Evolutionary conservation across 2,888 invertebrate species (phyloP).

Genomic region (Liodrosophila aerea): DNA sequence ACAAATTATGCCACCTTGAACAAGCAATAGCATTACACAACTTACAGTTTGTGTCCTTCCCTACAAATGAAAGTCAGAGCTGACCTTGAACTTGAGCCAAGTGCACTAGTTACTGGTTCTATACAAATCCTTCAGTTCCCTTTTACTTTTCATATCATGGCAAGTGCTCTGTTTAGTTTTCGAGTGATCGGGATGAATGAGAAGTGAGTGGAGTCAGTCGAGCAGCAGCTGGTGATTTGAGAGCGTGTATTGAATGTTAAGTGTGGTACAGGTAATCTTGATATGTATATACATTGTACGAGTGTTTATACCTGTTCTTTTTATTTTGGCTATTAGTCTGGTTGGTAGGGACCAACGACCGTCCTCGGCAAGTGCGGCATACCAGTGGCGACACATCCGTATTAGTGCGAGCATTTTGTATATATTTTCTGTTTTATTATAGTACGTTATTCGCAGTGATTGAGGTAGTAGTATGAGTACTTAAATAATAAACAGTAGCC

Average conservation of each 20-base stretch:
- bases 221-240: slow-evolving; percentile 8
- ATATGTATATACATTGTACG: slow-evolving; percentile 19
- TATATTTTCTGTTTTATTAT: slow-evolving; percentile 27
- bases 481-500: slow-evolving; percentile 43
- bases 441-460: slow-evolving; percentile 10
- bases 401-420: slow-evolving; percentile 22
- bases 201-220: slow-evolving; percentile 37
- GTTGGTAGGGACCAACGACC: slow-evolving; percentile 63
- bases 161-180: slow-evolving; percentile 16
- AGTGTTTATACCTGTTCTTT: slow-evolving; percentile 15
- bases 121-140: slow-evolving; percentile 28
- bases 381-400: slow-evolving; percentile 60
- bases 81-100: slow-evolving; percentile 62
- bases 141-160: slow-evolving; percentile 44
- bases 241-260: slow-evolving; percentile 57
- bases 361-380: slow-evolving; percentile 62
- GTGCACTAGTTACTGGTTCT: slow-evolving; percentile 25
- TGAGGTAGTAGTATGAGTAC: slow-evolving; percentile 8
- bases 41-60: too few species aligned
- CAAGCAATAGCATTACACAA: too few species aligned
- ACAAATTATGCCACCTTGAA: too few species aligned
- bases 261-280: slow-evolving; percentile 16
- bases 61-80: too few species aligned
- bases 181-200: slow-evolving; percentile 33
- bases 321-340: slow-evolving; percentile 11